phyloP scores from a whole-genome alignment of 2,888 invertebrate species.

The Melanargia galathea region DNA sequence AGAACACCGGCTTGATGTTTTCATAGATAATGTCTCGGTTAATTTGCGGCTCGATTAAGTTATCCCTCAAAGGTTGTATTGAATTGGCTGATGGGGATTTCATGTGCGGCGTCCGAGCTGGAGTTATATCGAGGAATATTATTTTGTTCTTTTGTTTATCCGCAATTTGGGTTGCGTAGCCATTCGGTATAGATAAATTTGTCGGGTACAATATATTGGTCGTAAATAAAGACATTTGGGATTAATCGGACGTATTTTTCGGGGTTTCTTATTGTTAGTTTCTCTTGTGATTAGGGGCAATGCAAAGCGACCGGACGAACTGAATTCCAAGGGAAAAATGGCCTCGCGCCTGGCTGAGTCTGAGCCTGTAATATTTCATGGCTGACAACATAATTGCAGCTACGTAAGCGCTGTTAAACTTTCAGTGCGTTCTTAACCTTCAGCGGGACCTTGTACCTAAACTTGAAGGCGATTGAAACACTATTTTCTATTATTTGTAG shows the following conservation, averaged over 20 bases:
- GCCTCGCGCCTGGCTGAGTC: conserved; percentile 46
- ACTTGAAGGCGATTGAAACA: conserved; percentile 34
- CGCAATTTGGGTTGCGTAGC: conserved; percentile 57
- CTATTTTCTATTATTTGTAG: conserved; percentile 3
- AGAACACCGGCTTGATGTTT: conserved; percentile 74
- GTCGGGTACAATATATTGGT: conserved; percentile 56
- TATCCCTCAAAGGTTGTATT: conserved; percentile 62
- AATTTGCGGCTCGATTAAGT: conserved; percentile 59
- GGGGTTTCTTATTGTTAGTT: conserved; percentile 28
- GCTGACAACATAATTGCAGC: conserved; percentile 71
- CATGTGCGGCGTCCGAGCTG: conserved; percentile 58
- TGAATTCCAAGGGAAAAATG: conserved; percentile 47
- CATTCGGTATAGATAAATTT: conserved; percentile 59
- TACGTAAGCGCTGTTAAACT: conserved; percentile 61
- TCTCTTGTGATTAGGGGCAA: conserved; percentile 42
- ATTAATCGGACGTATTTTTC: conserved; percentile 27
- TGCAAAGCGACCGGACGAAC: conserved; percentile 45
- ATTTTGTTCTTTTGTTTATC: conserved; percentile 60
- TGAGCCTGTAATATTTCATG: conserved; percentile 62
- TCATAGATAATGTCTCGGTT: conserved; percentile 71
- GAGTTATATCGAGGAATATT: conserved; percentile 71
- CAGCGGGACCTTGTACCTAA: conserved; percentile 50
- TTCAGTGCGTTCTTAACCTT: conserved; percentile 68
- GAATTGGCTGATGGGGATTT: conserved; percentile 58
- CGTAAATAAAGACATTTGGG: conserved; percentile 62